phyloP scores from a whole-genome alignment of 2,113 vertebrate genomes.

The Oryzias celebensis region DNA sequence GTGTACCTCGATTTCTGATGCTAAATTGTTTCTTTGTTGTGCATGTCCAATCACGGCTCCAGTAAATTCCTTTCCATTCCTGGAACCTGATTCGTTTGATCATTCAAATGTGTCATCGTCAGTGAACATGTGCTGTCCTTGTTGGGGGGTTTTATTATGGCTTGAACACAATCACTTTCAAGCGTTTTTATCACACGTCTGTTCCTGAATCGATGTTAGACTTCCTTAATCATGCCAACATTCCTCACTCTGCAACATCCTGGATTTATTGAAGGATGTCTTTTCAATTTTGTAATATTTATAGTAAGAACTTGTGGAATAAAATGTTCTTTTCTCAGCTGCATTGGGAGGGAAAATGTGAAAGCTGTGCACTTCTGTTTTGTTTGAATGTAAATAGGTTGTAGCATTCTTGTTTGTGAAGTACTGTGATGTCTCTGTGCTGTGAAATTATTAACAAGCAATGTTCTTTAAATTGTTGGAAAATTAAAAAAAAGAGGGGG shows the following conservation, averaged over 20 bases:
- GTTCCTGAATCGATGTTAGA: neutral
- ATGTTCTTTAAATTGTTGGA: constrained; percentile 12
- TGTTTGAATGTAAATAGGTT: constrained; percentile 16
- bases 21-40: constrained; percentile 3
- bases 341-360: constrained; percentile 33
- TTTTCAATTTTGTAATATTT: constrained; percentile 43
- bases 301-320: neutral
- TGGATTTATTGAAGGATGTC: constrained; percentile 36
- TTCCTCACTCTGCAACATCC: constrained; percentile 6
- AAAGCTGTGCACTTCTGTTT: constrained; percentile 30
- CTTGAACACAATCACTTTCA: no score
- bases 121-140: no score
- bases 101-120: no score
- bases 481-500: constrained; percentile 61
- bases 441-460: constrained; percentile 35
- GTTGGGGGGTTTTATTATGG: no score
- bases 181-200: no score
- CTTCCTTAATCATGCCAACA: constrained; percentile 46
- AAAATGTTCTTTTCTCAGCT: constrained; percentile 15
- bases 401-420: constrained; percentile 26
- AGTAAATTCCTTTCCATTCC: no score
- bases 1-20: constrained; percentile 31
- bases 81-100: no score
- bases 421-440: constrained; percentile 48
- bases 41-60: no score